Percentiles rank a stretch among this genome's conserved stretches.
Conservation (phyloP, 2,113 vertebrate species). For the Dromaius novaehollandiae region DNA sequence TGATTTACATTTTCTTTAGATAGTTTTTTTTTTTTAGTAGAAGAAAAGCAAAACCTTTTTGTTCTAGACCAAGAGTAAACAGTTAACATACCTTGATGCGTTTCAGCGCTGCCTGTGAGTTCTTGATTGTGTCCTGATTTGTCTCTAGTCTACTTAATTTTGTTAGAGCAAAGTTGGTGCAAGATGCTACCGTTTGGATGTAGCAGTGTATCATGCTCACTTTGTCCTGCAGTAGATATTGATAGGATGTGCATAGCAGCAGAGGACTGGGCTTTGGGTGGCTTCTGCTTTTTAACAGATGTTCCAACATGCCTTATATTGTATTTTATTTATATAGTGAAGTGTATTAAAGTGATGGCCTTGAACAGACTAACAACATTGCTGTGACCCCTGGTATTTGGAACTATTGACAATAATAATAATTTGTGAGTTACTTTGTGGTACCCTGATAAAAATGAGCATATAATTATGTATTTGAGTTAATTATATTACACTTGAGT, state of each 20-base stretch:
- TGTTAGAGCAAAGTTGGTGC: not conserved
- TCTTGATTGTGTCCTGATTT: not conserved
- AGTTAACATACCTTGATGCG: not conserved
- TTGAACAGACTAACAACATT: not conserved
- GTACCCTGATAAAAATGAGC: not conserved
- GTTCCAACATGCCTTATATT: not conserved
- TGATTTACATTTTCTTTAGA: too few relatives aligned
- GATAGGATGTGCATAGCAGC: not conserved
- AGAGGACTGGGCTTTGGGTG: not conserved
- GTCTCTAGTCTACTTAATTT: not conserved
- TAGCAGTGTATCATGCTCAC: not conserved
- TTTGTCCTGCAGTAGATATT: not conserved
- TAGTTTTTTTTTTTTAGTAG: too few relatives aligned
- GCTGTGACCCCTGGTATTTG: not conserved
- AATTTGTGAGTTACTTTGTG: not conserved
- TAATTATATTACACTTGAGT: not conserved
- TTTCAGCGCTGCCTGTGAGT: not conserved
- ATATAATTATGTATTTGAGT: constrained; percentile 26
- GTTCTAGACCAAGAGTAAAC: not conserved
- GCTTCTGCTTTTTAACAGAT: not conserved
- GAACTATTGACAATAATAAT: not conserved
- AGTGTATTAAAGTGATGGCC: not conserved
- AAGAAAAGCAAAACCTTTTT: not conserved
- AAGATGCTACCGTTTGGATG: not conserved
- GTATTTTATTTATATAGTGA: not conserved